These are phyloP conservation scores for Portunus trituberculatus DNA, from an alignment of 1,140 invertebrate genomes.

Conservation along the genomic window DNA sequence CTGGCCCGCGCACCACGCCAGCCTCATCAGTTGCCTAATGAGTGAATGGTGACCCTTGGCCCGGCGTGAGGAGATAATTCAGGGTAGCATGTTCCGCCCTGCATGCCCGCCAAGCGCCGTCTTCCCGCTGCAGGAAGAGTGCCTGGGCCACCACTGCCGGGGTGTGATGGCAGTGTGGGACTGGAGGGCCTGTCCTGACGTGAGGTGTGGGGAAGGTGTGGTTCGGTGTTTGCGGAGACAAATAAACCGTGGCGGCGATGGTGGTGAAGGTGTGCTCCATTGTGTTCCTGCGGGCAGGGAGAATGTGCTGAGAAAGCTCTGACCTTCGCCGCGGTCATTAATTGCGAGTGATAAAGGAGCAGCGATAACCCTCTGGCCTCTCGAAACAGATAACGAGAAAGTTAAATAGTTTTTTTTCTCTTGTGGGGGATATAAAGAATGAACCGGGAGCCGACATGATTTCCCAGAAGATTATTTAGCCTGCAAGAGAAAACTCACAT, in stretches of 20 bases:
- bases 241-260: background rate
- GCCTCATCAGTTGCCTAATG: constrained; percentile 61
- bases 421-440: background rate
- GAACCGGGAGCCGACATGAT: background rate
- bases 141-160: background rate
- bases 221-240: too few relatives aligned
- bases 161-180: background rate
- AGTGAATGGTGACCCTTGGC: constrained; percentile 59
- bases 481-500: background rate
- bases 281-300: background rate
- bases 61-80: constrained; percentile 60
- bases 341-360: background rate
- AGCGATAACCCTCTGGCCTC: background rate
- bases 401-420: constrained; percentile 13
- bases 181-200: background rate
- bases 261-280: background rate
- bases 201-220: background rate
- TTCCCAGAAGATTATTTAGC: constrained; percentile 11
- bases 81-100: background rate
- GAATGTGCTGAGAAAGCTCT: background rate
- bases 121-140: background rate
- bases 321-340: background rate
- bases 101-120: background rate
- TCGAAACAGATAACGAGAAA: background rate
- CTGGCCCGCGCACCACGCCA: constrained; percentile 49